Evolutionary conservation across 2,797 vertebrate species (phyloP).

Genomic region (Hirundo rustica): DNA sequence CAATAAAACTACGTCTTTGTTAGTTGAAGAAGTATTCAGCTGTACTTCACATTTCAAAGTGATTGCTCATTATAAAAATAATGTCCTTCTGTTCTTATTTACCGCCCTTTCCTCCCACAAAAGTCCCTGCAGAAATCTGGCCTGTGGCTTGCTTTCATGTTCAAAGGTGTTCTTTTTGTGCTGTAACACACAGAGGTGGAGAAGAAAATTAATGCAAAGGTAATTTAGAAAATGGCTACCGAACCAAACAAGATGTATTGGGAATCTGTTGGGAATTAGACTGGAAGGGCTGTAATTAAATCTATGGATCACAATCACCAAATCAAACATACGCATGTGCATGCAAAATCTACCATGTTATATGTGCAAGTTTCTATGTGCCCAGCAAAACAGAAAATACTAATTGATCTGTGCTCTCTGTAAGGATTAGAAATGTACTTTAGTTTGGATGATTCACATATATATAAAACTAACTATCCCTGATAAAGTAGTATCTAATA

Average conservation of each 20-base stretch:
- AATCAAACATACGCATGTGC: constrained; percentile 45
- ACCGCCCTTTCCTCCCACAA: background rate
- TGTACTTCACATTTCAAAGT: background rate
- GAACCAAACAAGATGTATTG: constrained; percentile 53
- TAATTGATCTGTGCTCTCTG: background rate
- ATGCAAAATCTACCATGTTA: constrained; percentile 29
- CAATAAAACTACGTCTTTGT: background rate
- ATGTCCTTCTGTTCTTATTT: background rate
- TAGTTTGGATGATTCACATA: background rate
- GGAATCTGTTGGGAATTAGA: constrained; percentile 58
- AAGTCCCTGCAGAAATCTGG: constrained; percentile 37
- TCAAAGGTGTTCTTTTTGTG: constrained; percentile 59
- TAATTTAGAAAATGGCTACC: constrained; percentile 58
- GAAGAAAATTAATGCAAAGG: constrained; percentile 53
- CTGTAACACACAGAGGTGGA: constrained; percentile 47
- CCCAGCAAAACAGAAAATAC: background rate
- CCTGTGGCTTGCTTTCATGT: constrained; percentile 35
- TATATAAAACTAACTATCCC: constrained; percentile 51
- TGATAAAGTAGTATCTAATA: background rate
- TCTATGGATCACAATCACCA: constrained; percentile 48
- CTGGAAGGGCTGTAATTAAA: constrained; percentile 49
- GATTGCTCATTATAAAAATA: background rate
- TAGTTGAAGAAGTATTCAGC: constrained; percentile 22
- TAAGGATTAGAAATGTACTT: background rate
- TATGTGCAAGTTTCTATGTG: constrained; percentile 17